phyloP scores from a whole-genome alignment of 1,140 invertebrate species.

The Bombus superbus region DNA sequence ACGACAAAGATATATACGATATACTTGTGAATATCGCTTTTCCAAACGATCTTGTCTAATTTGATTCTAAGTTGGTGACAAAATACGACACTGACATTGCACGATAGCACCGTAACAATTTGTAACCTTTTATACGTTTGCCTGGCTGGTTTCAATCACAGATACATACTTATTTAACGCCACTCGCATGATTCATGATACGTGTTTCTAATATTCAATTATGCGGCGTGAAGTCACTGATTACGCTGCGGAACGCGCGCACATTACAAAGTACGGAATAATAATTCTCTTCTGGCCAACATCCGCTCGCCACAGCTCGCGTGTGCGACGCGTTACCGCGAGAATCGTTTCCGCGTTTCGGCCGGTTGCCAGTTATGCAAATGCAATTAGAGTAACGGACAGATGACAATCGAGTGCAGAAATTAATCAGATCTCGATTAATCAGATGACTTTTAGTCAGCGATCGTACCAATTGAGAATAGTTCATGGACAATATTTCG shows the following conservation, averaged over 20 bases:
- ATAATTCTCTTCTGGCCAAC: slow-evolving; percentile 12
- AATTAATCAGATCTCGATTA: slow-evolving; percentile 39
- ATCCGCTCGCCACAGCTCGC: neutral
- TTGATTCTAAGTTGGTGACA: too few species aligned
- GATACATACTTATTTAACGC: slow-evolving; percentile 48
- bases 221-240: slow-evolving; percentile 5
- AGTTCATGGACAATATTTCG: too few species aligned
- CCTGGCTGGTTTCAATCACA: slow-evolving; percentile 30
- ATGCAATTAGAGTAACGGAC: slow-evolving; percentile 16
- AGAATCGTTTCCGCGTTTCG: slow-evolving; percentile 22
- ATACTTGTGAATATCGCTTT: too few species aligned
- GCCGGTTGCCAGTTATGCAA: slow-evolving; percentile 25
- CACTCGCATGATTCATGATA: slow-evolving; percentile 17
- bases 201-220: slow-evolving; percentile 51
- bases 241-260: slow-evolving; percentile 14
- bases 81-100: too few species aligned
- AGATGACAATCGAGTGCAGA: neutral
- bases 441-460: neutral
- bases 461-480: neutral
- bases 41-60: too few species aligned
- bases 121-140: neutral
- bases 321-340: neutral
- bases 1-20: too few species aligned
- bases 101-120: slow-evolving; percentile 10
- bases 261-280: slow-evolving; percentile 4